Percentiles rank a stretch among this genome's conserved stretches.
phyloP scores from a whole-genome alignment of 2,113 vertebrate species.

The Burhinus oedicnemus region DNA sequence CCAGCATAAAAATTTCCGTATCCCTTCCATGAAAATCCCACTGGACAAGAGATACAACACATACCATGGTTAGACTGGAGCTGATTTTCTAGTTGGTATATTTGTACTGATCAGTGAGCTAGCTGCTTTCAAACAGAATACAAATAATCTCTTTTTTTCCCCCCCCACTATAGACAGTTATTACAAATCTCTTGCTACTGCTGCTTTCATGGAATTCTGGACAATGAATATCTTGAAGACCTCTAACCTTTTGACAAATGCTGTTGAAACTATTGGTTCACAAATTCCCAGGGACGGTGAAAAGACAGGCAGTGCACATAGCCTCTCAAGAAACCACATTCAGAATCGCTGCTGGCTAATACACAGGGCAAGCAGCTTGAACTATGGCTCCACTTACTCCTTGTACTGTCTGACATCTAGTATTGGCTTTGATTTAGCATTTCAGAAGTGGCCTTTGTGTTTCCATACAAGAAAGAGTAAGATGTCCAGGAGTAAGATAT shows the following conservation, averaged over 20 bases:
- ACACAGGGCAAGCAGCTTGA: neutral
- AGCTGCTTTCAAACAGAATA: neutral
- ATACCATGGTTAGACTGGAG: neutral
- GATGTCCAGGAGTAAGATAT: neutral
- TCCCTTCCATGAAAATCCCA: neutral
- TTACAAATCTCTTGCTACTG: neutral
- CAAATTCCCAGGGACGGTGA: neutral
- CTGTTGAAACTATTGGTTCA: neutral
- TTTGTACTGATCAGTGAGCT: neutral
- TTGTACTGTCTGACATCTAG: neutral
- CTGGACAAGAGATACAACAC: neutral
- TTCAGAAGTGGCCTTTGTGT: neutral
- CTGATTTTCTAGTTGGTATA: neutral
- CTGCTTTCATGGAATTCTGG: neutral
- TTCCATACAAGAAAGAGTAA: neutral
- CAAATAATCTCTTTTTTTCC: neutral
- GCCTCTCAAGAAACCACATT: neutral
- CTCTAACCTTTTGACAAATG: neutral
- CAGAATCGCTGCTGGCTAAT: neutral
- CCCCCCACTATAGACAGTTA: neutral
- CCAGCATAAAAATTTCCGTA: neutral
- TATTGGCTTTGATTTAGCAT: neutral
- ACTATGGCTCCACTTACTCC: neutral
- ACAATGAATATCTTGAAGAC: neutral
- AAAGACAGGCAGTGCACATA: neutral